Conservation (phyloP, 2,113 vertebrate genomes). For the Entomyzon cyanotis region DNA sequence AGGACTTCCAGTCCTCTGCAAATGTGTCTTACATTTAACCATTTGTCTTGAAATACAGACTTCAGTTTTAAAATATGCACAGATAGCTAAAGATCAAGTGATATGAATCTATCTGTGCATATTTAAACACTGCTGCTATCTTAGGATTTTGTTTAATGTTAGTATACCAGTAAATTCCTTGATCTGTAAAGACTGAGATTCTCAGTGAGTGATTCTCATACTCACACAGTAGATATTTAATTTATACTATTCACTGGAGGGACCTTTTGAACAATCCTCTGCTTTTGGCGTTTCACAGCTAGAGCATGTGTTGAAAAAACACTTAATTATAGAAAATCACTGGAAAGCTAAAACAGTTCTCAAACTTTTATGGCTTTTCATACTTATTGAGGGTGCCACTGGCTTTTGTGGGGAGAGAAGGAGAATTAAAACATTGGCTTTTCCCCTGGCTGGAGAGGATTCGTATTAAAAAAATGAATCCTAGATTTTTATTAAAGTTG, state of each 20-base stretch:
- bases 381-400: conserved; percentile 4
- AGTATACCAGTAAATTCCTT: conserved; percentile 37
- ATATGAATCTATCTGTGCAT: conserved; percentile 45
- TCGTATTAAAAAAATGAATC: not conserved
- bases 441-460: not conserved
- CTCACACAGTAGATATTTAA: conserved; percentile 56
- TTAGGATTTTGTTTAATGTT: conserved; percentile 41
- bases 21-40: conserved; percentile 18
- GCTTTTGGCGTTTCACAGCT: conserved; percentile 57
- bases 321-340: conserved; percentile 71
- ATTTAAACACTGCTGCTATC: conserved; percentile 40
- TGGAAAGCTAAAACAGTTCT: conserved; percentile 68
- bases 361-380: conserved; percentile 37
- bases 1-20: conserved; percentile 19
- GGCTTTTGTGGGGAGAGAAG: not conserved
- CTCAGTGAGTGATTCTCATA: conserved; percentile 47
- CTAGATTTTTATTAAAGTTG: not conserved
- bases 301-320: conserved; percentile 44
- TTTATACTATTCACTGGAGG: conserved; percentile 41
- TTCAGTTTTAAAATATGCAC: conserved; percentile 52
- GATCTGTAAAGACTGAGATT: conserved; percentile 35
- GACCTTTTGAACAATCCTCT: conserved; percentile 30
- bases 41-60: conserved; percentile 52
- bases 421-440: not conserved
- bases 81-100: conserved; percentile 53